phyloP scores from a whole-genome alignment of 2,888 invertebrate genomes.

The Meganola albula region DNA sequence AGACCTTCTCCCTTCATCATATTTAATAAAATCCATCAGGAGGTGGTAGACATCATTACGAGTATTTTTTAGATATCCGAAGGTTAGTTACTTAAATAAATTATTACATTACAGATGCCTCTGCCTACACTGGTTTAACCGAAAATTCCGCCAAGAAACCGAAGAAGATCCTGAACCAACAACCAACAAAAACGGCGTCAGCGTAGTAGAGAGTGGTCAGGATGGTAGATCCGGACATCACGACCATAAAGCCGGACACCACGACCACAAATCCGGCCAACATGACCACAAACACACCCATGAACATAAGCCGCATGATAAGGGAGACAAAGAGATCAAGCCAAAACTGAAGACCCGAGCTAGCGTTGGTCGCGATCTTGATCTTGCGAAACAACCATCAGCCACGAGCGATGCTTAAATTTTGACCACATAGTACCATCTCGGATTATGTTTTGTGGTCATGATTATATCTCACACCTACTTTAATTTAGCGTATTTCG shows the following conservation, averaged over 20 bases:
- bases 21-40: too few relatives aligned
- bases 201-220: constrained; percentile 63
- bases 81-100: too few relatives aligned
- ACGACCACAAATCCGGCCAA: constrained; percentile 21
- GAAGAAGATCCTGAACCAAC: constrained; percentile 60
- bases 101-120: constrained; percentile 70
- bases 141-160: constrained; percentile 60
- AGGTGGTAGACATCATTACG: too few relatives aligned
- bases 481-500: too few relatives aligned
- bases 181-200: constrained; percentile 67
- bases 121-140: constrained; percentile 80
- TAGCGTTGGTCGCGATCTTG: constrained; percentile 76
- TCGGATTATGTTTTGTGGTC: too few relatives aligned
- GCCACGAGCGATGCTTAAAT: constrained; percentile 67
- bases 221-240: constrained; percentile 26
- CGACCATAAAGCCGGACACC: constrained; percentile 15
- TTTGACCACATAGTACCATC: too few relatives aligned
- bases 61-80: too few relatives aligned
- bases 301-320: constrained; percentile 14
- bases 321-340: constrained; percentile 32
- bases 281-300: constrained; percentile 15
- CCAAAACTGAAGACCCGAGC: constrained; percentile 60
- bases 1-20: too few relatives aligned
- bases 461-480: too few relatives aligned
- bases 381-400: constrained; percentile 75